Percentiles rank a stretch among this genome's conserved stretches.
Conservation (phyloP, 1,140 invertebrate species). For the Drosophila kohkoa region DNA sequence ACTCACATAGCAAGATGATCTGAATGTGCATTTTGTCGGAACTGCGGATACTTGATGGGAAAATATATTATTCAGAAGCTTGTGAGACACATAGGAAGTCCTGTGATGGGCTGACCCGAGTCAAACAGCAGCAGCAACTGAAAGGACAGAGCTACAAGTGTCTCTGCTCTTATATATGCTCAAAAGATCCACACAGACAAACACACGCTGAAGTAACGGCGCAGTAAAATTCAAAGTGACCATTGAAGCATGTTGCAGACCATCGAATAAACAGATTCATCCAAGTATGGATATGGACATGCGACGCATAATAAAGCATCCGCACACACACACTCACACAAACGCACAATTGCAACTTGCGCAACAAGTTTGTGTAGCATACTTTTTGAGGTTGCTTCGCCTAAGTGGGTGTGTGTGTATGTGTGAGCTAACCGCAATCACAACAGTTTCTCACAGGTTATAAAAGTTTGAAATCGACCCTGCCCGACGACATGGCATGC, state of each 20-base stretch:
- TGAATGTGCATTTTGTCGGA: constrained; percentile 59
- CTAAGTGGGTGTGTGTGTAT: neutral
- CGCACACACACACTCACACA: neutral
- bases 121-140: constrained; percentile 55
- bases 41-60: constrained; percentile 15
- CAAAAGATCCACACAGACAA: constrained; percentile 1
- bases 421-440: constrained; percentile 35
- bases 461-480: constrained; percentile 62
- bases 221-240: constrained; percentile 66
- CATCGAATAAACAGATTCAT: constrained; percentile 41
- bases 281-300: constrained; percentile 58
- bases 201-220: neutral
- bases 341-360: constrained; percentile 75
- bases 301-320: constrained; percentile 71
- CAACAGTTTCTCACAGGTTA: constrained; percentile 57
- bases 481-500: constrained; percentile 20
- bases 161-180: constrained; percentile 55
- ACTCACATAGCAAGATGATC: constrained; percentile 64
- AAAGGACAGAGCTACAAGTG: constrained; percentile 52
- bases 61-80: constrained; percentile 41
- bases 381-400: constrained; percentile 32
- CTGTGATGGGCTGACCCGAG: constrained; percentile 22
- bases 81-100: constrained; percentile 58
- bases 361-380: constrained; percentile 72
- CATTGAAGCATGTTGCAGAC: constrained; percentile 34